Percentiles rank a stretch among this genome's conserved stretches.
Evolutionary conservation across 2,797 vertebrate genomes (phyloP).

Genomic region (Cetoscarus ocellatus): DNA sequence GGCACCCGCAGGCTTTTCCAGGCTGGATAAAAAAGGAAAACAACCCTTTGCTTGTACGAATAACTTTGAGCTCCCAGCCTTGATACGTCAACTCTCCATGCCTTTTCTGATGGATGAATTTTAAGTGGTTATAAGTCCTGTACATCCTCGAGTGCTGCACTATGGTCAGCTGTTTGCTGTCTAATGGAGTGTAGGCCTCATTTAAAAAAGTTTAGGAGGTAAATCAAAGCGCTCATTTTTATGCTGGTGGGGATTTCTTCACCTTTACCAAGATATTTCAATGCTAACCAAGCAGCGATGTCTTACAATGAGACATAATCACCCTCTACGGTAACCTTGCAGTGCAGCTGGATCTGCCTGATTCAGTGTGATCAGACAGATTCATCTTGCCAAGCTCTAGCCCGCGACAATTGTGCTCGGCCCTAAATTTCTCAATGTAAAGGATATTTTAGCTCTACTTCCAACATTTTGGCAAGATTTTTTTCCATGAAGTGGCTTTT

Average conservation of each 20-base stretch:
- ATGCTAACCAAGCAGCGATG: conserved; percentile 6
- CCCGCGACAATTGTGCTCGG: too few species aligned
- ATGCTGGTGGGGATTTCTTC: conserved; percentile 18
- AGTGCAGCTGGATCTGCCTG: too few species aligned
- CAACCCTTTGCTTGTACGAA: conserved; percentile 45
- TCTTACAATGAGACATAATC: conserved; percentile 28
- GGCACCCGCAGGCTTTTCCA: conserved; percentile 31
- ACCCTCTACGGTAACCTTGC: too few species aligned
- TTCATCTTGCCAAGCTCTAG: too few species aligned
- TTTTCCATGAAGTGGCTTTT: too few species aligned
- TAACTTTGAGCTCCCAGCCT: conserved; percentile 25
- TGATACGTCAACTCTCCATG: conserved; percentile 23
- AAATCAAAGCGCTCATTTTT: conserved; percentile 30
- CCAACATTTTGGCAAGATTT: too few species aligned
- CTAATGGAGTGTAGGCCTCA: conserved; percentile 42
- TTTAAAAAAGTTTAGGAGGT: conserved; percentile 40
- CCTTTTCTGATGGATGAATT: conserved; percentile 38
- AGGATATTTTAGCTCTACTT: too few species aligned
- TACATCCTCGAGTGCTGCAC: conserved; percentile 23
- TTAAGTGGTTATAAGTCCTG: conserved; percentile 23
- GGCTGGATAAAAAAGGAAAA: conserved; percentile 20
- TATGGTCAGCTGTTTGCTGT: conserved; percentile 41
- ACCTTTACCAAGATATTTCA: conserved; percentile 21
- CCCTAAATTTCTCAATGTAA: too few species aligned
- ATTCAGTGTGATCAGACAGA: too few species aligned